Evolutionary conservation across 1,140 invertebrate genomes (phyloP), one percentile per base, ranked within the genome.

Genomic region (Drosophila lacertosa): DNA sequence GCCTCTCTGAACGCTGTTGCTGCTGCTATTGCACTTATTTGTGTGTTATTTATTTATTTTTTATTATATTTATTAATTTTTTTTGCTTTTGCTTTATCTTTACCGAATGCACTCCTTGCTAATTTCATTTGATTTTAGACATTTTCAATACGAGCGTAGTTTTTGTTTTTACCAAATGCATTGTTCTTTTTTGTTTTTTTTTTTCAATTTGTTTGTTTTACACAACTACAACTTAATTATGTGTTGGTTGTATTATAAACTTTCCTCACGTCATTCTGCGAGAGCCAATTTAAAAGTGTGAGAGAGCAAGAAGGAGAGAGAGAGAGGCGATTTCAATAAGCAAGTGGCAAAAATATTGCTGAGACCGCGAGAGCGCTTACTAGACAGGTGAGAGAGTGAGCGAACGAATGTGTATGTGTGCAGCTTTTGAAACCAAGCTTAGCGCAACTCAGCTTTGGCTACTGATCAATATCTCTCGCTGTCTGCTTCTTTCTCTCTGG

Each of bases 141-240:
- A 79, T 77, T 86, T 76, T 76, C 24, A 68, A 71, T 45, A 71
- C 51, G 51, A 66, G 62, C 55, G 67, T 86, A 86, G 81, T 84
- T 75, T 84, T 84, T 62, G 71, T 58, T 86, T 80, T 84, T 24
- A 73, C 50, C 72, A 77, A 81, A 86, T 84, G 77, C 81, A 84
- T 84, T 80, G 73, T 86, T 83, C 40, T 37, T 47, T 64, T 44
- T 53, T 39, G 35, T 37, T 24, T 50, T 33, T 26, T 47, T 26
- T 10, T 13, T 47, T 51, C n/a, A 40, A 33, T 62, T 57, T 47
- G 26, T 73, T 74, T 26, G 45, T 48, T 32, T 29, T 48, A 4
- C 4, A 40, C 24, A 48, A 16, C 13, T 16, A 44, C 42, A 37
- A 37, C 18, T 57, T 22, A 15, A 5, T 33, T 48, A 22, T 29